Evolutionary conservation across 2,888 invertebrate species (phyloP).

Genomic region (Anoplius nigerrimus): DNA sequence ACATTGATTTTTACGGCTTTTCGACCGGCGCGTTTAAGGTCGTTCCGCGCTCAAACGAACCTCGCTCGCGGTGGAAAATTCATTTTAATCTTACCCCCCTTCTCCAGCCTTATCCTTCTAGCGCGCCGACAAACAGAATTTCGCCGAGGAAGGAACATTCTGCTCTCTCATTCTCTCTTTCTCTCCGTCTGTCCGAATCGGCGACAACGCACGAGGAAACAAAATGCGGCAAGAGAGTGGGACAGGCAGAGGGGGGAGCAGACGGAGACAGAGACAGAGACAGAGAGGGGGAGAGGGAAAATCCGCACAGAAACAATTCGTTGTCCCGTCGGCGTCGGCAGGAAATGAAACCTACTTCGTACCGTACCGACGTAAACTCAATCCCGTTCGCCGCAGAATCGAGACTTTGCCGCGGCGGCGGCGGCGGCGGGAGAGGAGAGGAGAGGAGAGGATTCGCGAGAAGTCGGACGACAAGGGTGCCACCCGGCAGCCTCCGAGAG

Average conservation of each 20-base stretch:
- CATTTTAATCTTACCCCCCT: no score
- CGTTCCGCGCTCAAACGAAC: no score
- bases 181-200: neutral
- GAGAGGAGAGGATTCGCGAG: constrained; percentile 9
- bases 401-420: constrained; percentile 12
- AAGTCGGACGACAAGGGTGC: neutral
- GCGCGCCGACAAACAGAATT: neutral
- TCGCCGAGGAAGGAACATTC: neutral
- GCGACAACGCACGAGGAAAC: neutral
- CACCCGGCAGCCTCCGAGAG: neutral
- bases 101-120: no score
- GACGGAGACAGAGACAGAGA: neutral
- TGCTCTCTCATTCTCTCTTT: neutral
- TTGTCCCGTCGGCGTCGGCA: constrained; percentile 12
- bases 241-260: neutral
- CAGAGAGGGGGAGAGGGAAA: neutral
- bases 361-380: constrained; percentile 26
- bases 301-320: constrained; percentile 28
- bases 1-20: no score
- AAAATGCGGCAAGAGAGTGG: neutral
- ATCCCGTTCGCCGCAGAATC: constrained; percentile 32
- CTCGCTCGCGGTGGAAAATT: no score
- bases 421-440: constrained; percentile 23
- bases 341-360: constrained; percentile 36
- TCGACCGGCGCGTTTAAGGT: no score